Evolutionary conservation across 2,113 vertebrate genomes (phyloP), one percentile per base, ranked within the genome.

Genomic region (Muscicapa adusta): DNA sequence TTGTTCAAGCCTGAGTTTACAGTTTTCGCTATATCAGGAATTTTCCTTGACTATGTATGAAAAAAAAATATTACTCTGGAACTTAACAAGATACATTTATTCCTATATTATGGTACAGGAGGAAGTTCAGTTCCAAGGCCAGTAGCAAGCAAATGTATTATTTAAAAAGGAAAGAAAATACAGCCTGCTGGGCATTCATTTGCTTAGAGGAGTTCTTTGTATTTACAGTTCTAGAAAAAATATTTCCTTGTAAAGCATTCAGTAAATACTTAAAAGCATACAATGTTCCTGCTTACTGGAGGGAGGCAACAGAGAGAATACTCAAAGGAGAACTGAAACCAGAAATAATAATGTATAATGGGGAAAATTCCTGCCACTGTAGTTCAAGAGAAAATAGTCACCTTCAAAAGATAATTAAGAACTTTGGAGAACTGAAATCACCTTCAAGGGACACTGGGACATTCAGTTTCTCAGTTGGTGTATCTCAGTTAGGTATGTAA

Each of bases 151-250:
- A 91, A 81, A 89, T 91, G 33, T 61, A 94, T 87, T 95, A 94
- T 93, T 92, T 86, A 91, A 91, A 95, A 77, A 89, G 91, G 89
- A 91, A 94, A 91, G 18, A 85, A 87, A 84, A 82, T 43, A 43
- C 43, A 87, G 53, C 45, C 73, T 95, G 45, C 42, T 95, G 66
- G 91, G 87, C 53, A 78, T 91, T 94, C 26, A 45, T 92, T 93
- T 96, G 23, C 54, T 87, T 92, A 73, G 75, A 93, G 50, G 38
- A 90, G 18, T 88, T 89, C 53, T 93, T 86, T 94, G 29, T 91
- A 91, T 95, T 93, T 92, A 68, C 81, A 85, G 45, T 86, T 88
- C 45, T 56, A 93, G 47, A 43, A 70, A 93, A 91, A 72, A 24
- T 28, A 25, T n/a, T 20, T 77, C 18, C 40, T 72, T 78, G 38